Evolutionary conservation across 1,140 invertebrate species (phyloP), one percentile per base, ranked within the genome.

Genomic region (Potamilus streckersoni): DNA sequence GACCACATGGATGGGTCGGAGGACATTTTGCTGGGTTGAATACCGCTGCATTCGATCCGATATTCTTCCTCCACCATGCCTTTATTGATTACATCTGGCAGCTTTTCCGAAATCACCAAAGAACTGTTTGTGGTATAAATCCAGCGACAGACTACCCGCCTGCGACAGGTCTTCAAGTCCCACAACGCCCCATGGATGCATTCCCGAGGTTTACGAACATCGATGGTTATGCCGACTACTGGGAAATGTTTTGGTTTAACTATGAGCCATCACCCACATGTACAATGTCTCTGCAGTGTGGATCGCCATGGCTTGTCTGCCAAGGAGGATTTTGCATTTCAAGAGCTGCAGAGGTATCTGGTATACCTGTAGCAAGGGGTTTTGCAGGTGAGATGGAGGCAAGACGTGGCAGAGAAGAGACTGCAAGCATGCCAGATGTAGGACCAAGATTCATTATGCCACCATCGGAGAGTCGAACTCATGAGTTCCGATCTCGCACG

Each of bases 51-150:
- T 89, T 83, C 69, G 90, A 91, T 79, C 85, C 84, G 0, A 79
- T 89, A n/a, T 89, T 90, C 80, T 90, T 87, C 78, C 73, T 90
- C 78, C 88, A 90, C 77, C 90, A 91, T 78, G 74, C 81, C 23
- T 89, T 87, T 78, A 76, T 91, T 38, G 89, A 90, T 78, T 83
- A 82, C 64, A 66, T 84, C 16, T 85, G 84, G 84, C 79, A 85
- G 60, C 31, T 78, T 66, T 85, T 83, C 69, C 63, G 82, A 23
- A 2, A 38, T 0, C 62, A 49, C 15, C 74, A 76, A 23, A 31
- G 15, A 15, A 8, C 17, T 8, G 14, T n/a, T 2, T 76, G 74
- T 59, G n/a, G 69, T 12, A 58, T 76, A 6, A 70, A 76, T 14
- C 69, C 74, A 11, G 19, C 69, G 0, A 60, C 14, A 23, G 69